These are phyloP conservation scores for Lithophane semibrunnea DNA, from an alignment of 2,888 invertebrate genomes.

Conservation along the genomic window DNA sequence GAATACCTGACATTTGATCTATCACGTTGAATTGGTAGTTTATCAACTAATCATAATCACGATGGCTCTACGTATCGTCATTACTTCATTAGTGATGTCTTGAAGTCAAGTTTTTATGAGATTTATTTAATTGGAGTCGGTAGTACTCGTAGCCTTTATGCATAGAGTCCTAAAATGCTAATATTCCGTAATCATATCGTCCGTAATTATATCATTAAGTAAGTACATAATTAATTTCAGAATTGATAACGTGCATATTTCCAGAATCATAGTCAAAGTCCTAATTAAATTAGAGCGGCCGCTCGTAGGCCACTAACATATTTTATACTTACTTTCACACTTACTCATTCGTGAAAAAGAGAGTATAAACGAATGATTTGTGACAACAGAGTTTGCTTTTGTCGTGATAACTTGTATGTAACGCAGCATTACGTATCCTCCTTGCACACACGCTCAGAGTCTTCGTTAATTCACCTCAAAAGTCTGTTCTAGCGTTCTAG, in stretches of 20 bases:
- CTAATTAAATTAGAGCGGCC: constrained; percentile 25
- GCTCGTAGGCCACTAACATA: constrained; percentile 28
- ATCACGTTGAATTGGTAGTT: constrained; percentile 33
- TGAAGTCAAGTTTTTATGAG: constrained; percentile 9
- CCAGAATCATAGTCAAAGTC: not conserved
- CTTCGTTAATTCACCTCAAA: constrained; percentile 14
- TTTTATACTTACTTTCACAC: constrained; percentile 58
- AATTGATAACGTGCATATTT: not conserved
- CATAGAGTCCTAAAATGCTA: not conserved
- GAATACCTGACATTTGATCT: constrained; percentile 43
- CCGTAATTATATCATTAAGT: constrained; percentile 4
- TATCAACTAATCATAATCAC: constrained; percentile 7
- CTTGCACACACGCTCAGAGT: constrained; percentile 27
- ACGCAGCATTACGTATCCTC: constrained; percentile 56
- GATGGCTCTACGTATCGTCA: not conserved
- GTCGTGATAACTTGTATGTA: constrained; percentile 59
- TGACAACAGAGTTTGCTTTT: constrained; percentile 46
- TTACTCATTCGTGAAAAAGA: constrained; percentile 62
- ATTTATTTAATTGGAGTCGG: not conserved
- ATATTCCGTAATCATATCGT: not conserved
- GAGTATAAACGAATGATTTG: constrained; percentile 49
- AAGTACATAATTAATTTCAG: not conserved
- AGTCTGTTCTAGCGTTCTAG: constrained; percentile 9
- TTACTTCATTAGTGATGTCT: constrained; percentile 12
- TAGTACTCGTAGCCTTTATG: not conserved